Percentiles rank a stretch among this genome's conserved stretches.
These are phyloP conservation scores for Rostratula benghalensis DNA, from an alignment of 2,113 vertebrate genomes.

Conservation along the genomic window DNA sequence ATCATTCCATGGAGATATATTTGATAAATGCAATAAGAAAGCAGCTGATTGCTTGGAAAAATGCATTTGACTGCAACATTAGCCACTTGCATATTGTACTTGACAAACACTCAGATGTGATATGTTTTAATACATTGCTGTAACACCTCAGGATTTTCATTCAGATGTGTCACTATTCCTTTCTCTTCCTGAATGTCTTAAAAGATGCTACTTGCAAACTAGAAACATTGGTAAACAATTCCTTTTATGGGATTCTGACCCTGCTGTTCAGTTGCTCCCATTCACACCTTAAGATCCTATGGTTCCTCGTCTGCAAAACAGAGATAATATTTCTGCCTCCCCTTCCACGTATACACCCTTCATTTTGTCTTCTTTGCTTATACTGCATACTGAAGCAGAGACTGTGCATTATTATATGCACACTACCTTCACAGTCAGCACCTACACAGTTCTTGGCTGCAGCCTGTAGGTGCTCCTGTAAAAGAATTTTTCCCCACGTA, in stretches of 20 bases:
- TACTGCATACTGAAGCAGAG: not conserved
- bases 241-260: not conserved
- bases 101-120: slow-evolving; percentile 10
- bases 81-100: slow-evolving; percentile 8
- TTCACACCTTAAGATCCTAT: not conserved
- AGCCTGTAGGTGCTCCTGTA: not conserved
- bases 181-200: slow-evolving; percentile 8
- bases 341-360: not conserved
- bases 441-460: not conserved
- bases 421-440: not conserved
- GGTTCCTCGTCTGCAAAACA: not conserved
- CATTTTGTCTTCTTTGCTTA: not conserved
- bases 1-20: slow-evolving; percentile 31
- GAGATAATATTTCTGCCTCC: not conserved
- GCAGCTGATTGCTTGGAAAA: slow-evolving; percentile 22
- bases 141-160: slow-evolving; percentile 36
- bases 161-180: not conserved
- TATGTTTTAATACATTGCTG: not conserved
- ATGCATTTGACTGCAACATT: slow-evolving; percentile 17
- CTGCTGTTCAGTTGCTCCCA: not conserved
- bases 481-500: not conserved
- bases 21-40: slow-evolving; percentile 42
- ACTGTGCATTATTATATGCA: not conserved
- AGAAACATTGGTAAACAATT: not conserved
- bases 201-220: not conserved